phyloP scores from a whole-genome alignment of 2,113 vertebrate genomes.

The Onychostruthus taczanowskii region DNA sequence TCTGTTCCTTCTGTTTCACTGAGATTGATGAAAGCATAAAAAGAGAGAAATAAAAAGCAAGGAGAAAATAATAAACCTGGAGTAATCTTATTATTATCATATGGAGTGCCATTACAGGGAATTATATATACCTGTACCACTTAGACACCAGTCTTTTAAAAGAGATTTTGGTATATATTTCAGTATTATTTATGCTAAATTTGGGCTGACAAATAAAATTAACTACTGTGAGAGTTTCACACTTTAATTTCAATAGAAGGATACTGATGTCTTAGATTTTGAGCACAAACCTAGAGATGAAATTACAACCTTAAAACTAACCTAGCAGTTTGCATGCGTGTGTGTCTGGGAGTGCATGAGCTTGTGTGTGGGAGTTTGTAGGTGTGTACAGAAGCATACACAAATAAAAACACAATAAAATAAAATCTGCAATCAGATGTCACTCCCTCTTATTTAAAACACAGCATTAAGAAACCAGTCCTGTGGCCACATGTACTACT shows the following conservation, averaged over 20 bases:
- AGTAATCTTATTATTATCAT: background rate
- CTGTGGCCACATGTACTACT: background rate
- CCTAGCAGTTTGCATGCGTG: background rate
- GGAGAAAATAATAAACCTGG: background rate
- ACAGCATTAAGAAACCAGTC: background rate
- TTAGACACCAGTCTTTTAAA: background rate
- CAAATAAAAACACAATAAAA: background rate
- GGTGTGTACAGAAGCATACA: background rate
- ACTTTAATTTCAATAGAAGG: slow-evolving; percentile 17
- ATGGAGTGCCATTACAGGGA: background rate
- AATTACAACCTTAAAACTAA: slow-evolving; percentile 14
- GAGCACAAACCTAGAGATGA: background rate
- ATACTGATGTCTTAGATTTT: background rate
- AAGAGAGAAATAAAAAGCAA: background rate
- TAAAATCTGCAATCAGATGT: background rate
- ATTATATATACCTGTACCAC: background rate
- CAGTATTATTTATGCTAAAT: background rate
- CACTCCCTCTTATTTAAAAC: background rate
- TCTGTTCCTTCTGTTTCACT: background rate
- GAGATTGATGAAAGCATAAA: slow-evolving; percentile 5
- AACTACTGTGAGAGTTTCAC: background rate
- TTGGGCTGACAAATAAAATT: slow-evolving; percentile 15
- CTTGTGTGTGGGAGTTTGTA: background rate
- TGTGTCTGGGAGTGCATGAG: background rate
- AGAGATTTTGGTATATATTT: background rate